These are phyloP conservation scores for Halisarca cf. caerulea DNA, from an alignment of 37 sponge, comb jelly and placozoan species.

Conservation along the genomic window DNA sequence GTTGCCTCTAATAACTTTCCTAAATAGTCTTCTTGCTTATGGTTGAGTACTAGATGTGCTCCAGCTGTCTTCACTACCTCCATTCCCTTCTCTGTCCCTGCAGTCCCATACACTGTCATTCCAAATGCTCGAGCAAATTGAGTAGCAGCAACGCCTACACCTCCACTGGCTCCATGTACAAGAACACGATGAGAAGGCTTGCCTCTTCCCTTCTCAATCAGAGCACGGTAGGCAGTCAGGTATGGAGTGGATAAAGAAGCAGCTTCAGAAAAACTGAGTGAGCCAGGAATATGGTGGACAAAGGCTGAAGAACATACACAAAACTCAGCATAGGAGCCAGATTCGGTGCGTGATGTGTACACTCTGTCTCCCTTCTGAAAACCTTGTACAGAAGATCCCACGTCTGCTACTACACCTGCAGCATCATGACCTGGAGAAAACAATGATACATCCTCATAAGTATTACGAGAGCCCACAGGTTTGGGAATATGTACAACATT, in stretches of 20 bases:
- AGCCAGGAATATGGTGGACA: conserved; percentile 46
- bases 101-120: conserved; percentile 78
- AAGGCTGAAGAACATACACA: conserved; percentile 22
- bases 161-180: conserved; percentile 92
- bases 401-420: conserved; percentile 73
- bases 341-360: conserved; percentile 31
- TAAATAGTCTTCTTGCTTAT: conserved; percentile 58
- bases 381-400: conserved; percentile 61
- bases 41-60: conserved; percentile 76
- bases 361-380: conserved; percentile 83
- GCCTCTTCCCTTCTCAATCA: conserved; percentile 43
- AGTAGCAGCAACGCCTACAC: conserved; percentile 85
- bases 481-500: too few species aligned
- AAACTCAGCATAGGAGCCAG: conserved; percentile 74
- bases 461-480: too few species aligned
- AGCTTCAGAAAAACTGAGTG: conserved; percentile 66
- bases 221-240: conserved; percentile 76
- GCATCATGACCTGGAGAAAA: conserved; percentile 49
- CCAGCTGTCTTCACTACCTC: conserved; percentile 63
- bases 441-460: too few species aligned
- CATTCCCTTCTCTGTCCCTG: conserved; percentile 67
- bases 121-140: conserved; percentile 76
- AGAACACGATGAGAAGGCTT: conserved; percentile 75
- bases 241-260: conserved; percentile 79
- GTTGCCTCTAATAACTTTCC: conserved; percentile 34